Evolutionary conservation across 2,888 invertebrate species (phyloP), one percentile per base, ranked within the genome.

Genomic region (Parnassius smintheus): DNA sequence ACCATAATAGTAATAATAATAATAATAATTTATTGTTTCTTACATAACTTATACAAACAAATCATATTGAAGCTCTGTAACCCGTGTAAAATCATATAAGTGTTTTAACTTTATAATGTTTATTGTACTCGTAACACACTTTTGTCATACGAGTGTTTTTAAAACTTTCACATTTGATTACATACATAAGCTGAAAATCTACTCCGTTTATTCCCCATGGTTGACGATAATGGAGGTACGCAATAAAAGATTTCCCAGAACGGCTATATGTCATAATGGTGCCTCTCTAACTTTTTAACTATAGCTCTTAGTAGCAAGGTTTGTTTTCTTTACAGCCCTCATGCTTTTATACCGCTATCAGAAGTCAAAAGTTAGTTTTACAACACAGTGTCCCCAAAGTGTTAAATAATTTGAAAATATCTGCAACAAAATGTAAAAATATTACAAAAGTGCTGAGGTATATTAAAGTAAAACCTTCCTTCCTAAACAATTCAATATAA

Each of bases 171-270:
- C 48, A 48, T 48, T 7, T 18, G 4, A 48, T 8, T 13, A 25
- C 25, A 3, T 25, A 25, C 25, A 48, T 13, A 9, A n/a, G 18
- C 8, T 11, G 2, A 13, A 48, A 48, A n/a, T 46, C 12, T n/a
- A 9, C 11, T 48, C 13, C 48, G 13, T 48, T 12, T 48, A 48
- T 13, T 48, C n/a, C 48, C 48, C 13, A 48, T 9, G 12, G 48
- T 13, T 48, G 13, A 18, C 48, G 48, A 13, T 48, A 48, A 48
- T 48, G 48, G 48, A 13, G 48, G 2, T 9, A 9, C 87, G 85
- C 84, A 83, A 89, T 89, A 87, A 88, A 86, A 88, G 86, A 89
- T 89, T 89, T 89, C 89, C 90, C 89, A 77, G 69, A 83, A 75
- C 78, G 78, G 69, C 75, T 69, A 77, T 81, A 50, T 56, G 56